Conservation (phyloP, 1,140 invertebrate species). For the Zaprionus kolodkinae region DNA sequence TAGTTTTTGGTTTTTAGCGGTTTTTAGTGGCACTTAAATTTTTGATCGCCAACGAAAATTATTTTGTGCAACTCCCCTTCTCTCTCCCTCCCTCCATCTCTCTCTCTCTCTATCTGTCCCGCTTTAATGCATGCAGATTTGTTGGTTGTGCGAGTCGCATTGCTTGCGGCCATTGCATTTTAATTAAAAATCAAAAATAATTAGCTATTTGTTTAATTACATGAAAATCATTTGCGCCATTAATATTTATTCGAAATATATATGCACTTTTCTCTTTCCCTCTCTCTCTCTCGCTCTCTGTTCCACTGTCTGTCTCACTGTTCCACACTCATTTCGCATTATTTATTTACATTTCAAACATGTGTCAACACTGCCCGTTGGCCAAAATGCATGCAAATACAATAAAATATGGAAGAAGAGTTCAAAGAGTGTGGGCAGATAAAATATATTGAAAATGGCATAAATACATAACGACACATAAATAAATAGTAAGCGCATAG, state of each 20-base stretch:
- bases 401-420: conserved; percentile 17
- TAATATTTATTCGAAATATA: conserved; percentile 74
- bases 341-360: conserved; percentile 83
- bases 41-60: conserved; percentile 18
- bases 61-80: not conserved
- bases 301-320: no score
- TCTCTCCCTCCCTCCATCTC: not conserved
- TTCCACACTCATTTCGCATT: conserved; percentile 51
- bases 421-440: conserved; percentile 35
- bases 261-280: not conserved
- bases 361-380: conserved; percentile 74
- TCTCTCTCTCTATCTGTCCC: not conserved
- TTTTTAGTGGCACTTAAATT: conserved; percentile 39
- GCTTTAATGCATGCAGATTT: conserved; percentile 31
- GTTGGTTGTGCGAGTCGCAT: conserved; percentile 6
- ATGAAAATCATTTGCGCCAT: conserved; percentile 64
- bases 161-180: conserved; percentile 56
- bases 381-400: conserved; percentile 66
- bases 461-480: conserved; percentile 49
- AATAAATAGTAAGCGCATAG: conserved; percentile 25
- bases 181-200: conserved; percentile 74
- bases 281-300: not conserved
- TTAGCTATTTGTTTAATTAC: conserved; percentile 66
- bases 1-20: conserved; percentile 25
- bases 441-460: conserved; percentile 72